phyloP scores from a whole-genome alignment of 1,140 invertebrate species.

The Macrobrachium nipponense region DNA sequence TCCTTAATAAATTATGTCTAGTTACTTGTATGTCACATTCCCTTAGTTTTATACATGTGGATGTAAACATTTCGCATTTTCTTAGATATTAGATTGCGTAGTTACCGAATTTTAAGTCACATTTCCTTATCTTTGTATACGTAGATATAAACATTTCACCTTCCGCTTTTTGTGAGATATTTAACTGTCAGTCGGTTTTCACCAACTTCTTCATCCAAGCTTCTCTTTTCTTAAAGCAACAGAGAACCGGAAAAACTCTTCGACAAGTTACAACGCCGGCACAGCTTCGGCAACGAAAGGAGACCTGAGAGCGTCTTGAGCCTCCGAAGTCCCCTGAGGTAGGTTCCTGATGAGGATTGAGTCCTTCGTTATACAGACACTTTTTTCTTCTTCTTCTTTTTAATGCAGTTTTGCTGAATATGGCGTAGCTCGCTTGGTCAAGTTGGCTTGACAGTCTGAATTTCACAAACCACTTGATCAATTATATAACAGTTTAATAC shows the following conservation, averaged over 20 bases:
- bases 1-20: conserved; percentile 1
- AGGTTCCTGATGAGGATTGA: not conserved
- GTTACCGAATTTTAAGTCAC: not conserved
- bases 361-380: no score
- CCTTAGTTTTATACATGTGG: no score
- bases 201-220: no score
- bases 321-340: conserved; percentile 62
- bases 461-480: no score
- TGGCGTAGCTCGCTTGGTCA: no score
- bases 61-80: not conserved
- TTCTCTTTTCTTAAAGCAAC: not conserved
- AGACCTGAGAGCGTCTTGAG: conserved; percentile 56
- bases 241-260: conserved; percentile 58
- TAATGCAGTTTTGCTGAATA: not conserved
- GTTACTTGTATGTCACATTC: not conserved
- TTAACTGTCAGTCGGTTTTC: no score
- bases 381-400: not conserved
- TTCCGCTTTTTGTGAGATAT: not conserved
- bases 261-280: conserved; percentile 44
- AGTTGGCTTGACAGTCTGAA: no score
- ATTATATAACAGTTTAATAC: no score
- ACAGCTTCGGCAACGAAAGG: conserved; percentile 52
- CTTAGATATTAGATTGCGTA: not conserved
- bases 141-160: not conserved
- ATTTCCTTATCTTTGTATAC: no score